These are phyloP conservation scores for Thymallus thymallus DNA, from an alignment of 2,113 vertebrate species.

Conservation along the genomic window DNA sequence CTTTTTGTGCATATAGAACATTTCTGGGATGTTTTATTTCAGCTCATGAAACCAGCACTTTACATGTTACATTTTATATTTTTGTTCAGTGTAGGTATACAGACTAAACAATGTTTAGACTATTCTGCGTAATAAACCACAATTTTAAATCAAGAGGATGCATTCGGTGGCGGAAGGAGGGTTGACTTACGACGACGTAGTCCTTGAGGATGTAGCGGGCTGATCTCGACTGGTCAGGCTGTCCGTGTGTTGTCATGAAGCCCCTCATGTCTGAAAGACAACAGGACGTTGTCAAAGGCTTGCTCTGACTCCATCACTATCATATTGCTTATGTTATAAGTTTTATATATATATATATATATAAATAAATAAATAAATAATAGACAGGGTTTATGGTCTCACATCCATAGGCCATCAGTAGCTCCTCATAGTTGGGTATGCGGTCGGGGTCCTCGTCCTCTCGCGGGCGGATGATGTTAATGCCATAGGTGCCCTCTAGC, in stretches of 20 bases:
- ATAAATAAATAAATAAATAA: too few species aligned
- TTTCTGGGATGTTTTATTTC: too few species aligned
- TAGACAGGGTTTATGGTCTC: conserved; percentile 26
- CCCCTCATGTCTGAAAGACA: conserved; percentile 87
- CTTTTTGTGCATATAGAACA: too few species aligned
- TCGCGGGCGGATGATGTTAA: conserved; percentile 88
- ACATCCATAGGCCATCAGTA: conserved; percentile 86
- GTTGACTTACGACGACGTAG: conserved; percentile 83
- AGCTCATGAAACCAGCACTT: too few species aligned
- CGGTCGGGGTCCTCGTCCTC: conserved; percentile 91
- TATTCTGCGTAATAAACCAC: neutral
- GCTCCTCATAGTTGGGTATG: conserved; percentile 84
- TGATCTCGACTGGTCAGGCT: conserved; percentile 91
- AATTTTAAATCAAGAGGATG: neutral
- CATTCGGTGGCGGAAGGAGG: neutral
- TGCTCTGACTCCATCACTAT: neutral
- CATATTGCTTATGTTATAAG: too few species aligned
- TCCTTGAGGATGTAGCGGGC: conserved; percentile 94
- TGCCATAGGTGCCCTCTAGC: conserved; percentile 89
- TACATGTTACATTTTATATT: too few species aligned
- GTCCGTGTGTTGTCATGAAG: conserved; percentile 94
- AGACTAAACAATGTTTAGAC: too few species aligned
- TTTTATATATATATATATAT: too few species aligned
- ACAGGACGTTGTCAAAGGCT: neutral
- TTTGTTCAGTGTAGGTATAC: too few species aligned